phyloP scores from a whole-genome alignment of 2,113 vertebrate genomes.

The Saccopteryx bilineata region DNA sequence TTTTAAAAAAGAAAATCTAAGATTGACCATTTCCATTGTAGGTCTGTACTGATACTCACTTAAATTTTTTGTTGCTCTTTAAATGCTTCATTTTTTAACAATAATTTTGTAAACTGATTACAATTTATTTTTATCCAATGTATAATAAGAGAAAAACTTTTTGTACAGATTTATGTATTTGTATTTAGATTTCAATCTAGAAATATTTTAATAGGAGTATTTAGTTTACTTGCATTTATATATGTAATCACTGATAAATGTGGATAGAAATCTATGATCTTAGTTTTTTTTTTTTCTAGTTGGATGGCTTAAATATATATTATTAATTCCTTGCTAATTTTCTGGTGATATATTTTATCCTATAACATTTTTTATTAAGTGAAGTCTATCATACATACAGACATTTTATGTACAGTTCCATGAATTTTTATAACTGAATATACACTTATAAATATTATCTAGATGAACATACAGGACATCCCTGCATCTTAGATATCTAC shows the following conservation, averaged over 20 bases:
- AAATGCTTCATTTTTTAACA: neutral
- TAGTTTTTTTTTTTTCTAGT: neutral
- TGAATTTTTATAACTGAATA: constrained; percentile 2
- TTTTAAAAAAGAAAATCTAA: neutral
- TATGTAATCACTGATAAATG: neutral
- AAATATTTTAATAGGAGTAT: constrained; percentile 7
- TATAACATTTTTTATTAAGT: neutral
- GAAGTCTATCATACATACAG: neutral
- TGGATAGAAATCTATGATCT: neutral
- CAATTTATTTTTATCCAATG: neutral
- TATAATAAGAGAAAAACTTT: neutral
- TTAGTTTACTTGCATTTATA: neutral
- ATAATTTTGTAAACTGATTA: neutral
- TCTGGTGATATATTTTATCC: neutral
- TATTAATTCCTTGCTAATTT: neutral
- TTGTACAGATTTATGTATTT: neutral
- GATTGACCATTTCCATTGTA: neutral
- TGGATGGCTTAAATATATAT: neutral
- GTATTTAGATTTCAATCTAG: neutral
- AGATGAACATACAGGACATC: neutral
- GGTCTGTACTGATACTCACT: neutral
- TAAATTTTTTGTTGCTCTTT: constrained; percentile 17
- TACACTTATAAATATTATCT: neutral
- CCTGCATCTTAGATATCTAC: neutral
- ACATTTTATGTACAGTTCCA: neutral